Conservation (phyloP, 1,140 invertebrate species). For the Pemphigus obesinymphae region DNA sequence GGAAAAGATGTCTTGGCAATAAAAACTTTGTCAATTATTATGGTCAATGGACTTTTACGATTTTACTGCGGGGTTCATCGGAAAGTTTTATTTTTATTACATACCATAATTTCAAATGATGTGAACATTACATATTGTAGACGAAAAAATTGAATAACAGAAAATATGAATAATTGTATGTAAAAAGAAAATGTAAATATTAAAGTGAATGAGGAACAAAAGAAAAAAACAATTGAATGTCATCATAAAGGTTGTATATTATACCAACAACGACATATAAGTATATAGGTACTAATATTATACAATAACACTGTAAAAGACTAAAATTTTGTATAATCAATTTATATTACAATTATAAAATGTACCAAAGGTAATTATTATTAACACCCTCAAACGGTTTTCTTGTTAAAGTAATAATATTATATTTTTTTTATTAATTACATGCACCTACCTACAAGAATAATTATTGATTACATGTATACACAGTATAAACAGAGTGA, state of each 20-base stretch:
- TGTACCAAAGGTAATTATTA: too few relatives aligned
- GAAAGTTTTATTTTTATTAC: conserved; percentile 22
- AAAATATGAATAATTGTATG: neutral
- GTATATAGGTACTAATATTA: too few relatives aligned
- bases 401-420: too few relatives aligned
- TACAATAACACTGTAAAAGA: too few relatives aligned
- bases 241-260: neutral
- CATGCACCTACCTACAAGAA: too few relatives aligned
- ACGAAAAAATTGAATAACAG: neutral
- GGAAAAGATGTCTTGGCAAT: conserved; percentile 6
- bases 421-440: too few relatives aligned
- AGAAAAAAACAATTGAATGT: neutral
- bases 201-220: neutral
- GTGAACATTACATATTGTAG: neutral
- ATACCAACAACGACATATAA: neutral
- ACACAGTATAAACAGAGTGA: too few relatives aligned
- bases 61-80: neutral
- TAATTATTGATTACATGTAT: too few relatives aligned
- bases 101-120: neutral
- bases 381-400: too few relatives aligned
- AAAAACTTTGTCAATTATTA: conserved; percentile 20
- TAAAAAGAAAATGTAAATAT: neutral
- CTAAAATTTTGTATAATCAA: too few relatives aligned
- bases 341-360: too few relatives aligned
- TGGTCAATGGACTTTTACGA: neutral